A percentile compares a stretch with the other conserved stretches of the same genome.
Conservation (phyloP, 2,888 invertebrate genomes). For the Polia nebulosa region DNA sequence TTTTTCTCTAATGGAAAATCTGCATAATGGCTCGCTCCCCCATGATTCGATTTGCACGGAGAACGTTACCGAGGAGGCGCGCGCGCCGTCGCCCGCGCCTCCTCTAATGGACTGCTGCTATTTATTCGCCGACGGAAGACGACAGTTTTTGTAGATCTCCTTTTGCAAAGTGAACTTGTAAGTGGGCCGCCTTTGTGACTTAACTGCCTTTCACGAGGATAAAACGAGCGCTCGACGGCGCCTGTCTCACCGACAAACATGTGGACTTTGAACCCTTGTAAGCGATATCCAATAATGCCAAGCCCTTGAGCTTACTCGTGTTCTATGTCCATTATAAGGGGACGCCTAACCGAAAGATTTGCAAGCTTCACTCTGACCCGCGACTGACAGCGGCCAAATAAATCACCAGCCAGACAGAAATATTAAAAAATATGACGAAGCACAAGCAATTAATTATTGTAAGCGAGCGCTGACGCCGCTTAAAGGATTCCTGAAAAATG, state of each 20-base stretch:
- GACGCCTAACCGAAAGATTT: conserved; percentile 67
- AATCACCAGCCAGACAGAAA: conserved; percentile 75
- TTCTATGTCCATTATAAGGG: conserved; percentile 76
- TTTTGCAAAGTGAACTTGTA: conserved; percentile 76
- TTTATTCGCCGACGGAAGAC: conserved; percentile 77
- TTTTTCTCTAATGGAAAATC: conserved; percentile 89
- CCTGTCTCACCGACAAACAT: conserved; percentile 75
- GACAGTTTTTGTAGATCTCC: conserved; percentile 80
- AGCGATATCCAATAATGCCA: conserved; percentile 84
- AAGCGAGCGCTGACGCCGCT: conserved; percentile 68
- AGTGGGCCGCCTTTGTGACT: conserved; percentile 77
- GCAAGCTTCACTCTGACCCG: conserved; percentile 56
- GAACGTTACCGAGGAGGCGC: conserved; percentile 76
- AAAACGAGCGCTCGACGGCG: conserved; percentile 75
- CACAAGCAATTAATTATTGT: conserved; percentile 79
- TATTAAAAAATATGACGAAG: conserved; percentile 80
- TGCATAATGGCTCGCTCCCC: conserved; percentile 86
- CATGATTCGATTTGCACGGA: conserved; percentile 86
- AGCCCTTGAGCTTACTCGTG: conserved; percentile 73
- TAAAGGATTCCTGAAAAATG: conserved; percentile 72
- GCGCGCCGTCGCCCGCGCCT: conserved; percentile 68
- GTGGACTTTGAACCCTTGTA: conserved; percentile 76
- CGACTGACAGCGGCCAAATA: conserved; percentile 72
- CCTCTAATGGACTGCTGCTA: conserved; percentile 83
- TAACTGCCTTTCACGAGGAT: conserved; percentile 76